phyloP scores from a whole-genome alignment of 2,797 vertebrate species.

The Ciconia nigra region DNA sequence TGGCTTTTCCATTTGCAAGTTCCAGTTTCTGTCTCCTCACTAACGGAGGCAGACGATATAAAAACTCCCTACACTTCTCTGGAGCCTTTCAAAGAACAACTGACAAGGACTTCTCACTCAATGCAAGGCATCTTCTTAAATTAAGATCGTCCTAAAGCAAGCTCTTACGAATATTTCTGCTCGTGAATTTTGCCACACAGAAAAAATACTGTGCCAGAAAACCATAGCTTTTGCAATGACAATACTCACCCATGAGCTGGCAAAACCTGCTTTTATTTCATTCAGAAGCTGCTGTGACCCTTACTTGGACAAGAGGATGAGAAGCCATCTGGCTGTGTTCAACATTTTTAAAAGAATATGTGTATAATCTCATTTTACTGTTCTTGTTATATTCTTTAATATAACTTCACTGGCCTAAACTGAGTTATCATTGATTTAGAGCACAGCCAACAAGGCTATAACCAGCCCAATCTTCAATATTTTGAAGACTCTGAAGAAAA shows the following conservation, averaged over 20 bases:
- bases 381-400: background rate
- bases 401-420: background rate
- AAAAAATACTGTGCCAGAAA: background rate
- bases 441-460: background rate
- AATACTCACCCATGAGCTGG: background rate
- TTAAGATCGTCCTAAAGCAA: background rate
- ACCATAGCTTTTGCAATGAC: background rate
- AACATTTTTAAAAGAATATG: background rate
- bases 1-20: background rate
- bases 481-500: background rate
- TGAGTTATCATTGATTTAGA: background rate
- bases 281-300: background rate
- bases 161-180: background rate
- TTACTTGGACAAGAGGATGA: background rate
- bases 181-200: background rate
- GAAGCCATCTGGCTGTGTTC: background rate
- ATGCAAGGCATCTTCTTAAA: background rate
- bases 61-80: background rate
- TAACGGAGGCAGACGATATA: fast-evolving
- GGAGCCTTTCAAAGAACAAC: background rate
- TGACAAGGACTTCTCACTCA: background rate
- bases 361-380: background rate
- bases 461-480: background rate
- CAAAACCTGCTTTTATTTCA: background rate
- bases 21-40: background rate